Base-by-base conservation (phyloP, 2,797 vertebrate genomes). In the Amazonetta brasiliensis region DNA sequence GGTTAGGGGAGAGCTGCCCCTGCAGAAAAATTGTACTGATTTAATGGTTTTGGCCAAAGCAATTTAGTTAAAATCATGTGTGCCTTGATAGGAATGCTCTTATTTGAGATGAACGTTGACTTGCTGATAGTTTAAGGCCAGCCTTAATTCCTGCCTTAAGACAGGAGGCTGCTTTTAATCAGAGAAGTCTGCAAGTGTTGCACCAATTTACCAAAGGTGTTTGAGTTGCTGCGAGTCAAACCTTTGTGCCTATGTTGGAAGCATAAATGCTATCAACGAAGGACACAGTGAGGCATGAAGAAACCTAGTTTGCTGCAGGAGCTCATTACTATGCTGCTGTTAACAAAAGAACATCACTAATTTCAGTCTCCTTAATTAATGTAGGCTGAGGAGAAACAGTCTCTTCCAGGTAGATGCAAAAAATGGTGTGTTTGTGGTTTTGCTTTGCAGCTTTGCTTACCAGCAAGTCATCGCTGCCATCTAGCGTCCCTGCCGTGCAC, bases 391-490 rank as follows among this genome's bases (percentile, higher is more conserved):
- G 46, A 33, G 71, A n/a, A 35, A 8, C 14, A 5, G 8, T 6
- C 46, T 26, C 37, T 3, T 4, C 6, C 11, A 5, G 81, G 35
- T 3, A 28, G 81, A 12, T 8, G 58, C 37, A 26, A 2, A 2
- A 21, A 8, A 2, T 1, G 7, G 16, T 12, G 43, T 2, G 2
- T 28, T 19, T 4, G 43, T 4, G 37, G 8, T 35, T 31, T 52
- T 5, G 33, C 59, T 0, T 3, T 5, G 22, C 4, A 3, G 33
- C 59, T 0, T 3, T 5, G 22, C 3, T 18, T 5, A 11, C 4
- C 56, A 6, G 83, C 73, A 4, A 9, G 68, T 11, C 93, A 15
- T 2, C 22, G 73, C 84, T 90, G 96, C 96, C 96, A 79, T 22
- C 95, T 92, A 33, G 63, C 26, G 89, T 67, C 85, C 64, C 16